Percentiles rank a stretch among this genome's conserved stretches.
These are phyloP conservation scores for Chloromyia formosa DNA, from an alignment of 2,888 invertebrate genomes.

Conservation along the genomic window DNA sequence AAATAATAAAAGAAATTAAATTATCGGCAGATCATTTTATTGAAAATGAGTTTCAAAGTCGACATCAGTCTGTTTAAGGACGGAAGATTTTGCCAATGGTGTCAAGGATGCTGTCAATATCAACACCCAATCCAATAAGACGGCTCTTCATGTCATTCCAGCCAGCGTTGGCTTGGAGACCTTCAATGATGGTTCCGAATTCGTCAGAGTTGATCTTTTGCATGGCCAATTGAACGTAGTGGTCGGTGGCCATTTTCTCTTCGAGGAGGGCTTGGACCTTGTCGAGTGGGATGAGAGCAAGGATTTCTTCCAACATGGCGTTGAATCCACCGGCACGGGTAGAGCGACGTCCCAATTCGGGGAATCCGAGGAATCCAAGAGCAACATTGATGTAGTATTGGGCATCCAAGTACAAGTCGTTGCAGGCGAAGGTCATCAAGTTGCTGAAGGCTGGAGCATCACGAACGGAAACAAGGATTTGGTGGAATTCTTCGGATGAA, in stretches of 20 bases:
- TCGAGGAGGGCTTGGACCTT: slow-evolving; percentile 23
- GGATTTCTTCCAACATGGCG: slow-evolving; percentile 28
- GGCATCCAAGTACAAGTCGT: slow-evolving; percentile 43
- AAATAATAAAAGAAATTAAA: too few species aligned
- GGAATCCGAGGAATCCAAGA: slow-evolving; percentile 42
- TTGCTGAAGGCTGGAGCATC: background rate
- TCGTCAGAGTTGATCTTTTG: slow-evolving; percentile 36
- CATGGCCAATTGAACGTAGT: slow-evolving; percentile 37
- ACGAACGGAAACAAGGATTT: slow-evolving; percentile 17
- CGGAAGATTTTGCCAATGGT: slow-evolving; percentile 26
- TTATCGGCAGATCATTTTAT: too few species aligned
- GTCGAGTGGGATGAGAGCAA: slow-evolving; percentile 36
- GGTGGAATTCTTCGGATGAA: slow-evolving; percentile 33
- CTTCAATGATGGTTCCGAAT: slow-evolving; percentile 23
- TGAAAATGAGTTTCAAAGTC: too few species aligned
- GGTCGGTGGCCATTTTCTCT: slow-evolving; percentile 40
- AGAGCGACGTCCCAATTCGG: slow-evolving; percentile 5
- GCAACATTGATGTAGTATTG: slow-evolving; percentile 43
- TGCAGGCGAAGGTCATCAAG: slow-evolving; percentile 35
- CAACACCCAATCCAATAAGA: slow-evolving; percentile 30
- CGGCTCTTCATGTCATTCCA: slow-evolving; percentile 16
- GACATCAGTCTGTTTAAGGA: too few species aligned
- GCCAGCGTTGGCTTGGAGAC: slow-evolving; percentile 13
- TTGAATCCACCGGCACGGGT: slow-evolving; percentile 23
- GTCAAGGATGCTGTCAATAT: slow-evolving; percentile 38